Evolutionary conservation across 2,888 invertebrate genomes (phyloP).

Genomic region (Dinocampus coccinellae): DNA sequence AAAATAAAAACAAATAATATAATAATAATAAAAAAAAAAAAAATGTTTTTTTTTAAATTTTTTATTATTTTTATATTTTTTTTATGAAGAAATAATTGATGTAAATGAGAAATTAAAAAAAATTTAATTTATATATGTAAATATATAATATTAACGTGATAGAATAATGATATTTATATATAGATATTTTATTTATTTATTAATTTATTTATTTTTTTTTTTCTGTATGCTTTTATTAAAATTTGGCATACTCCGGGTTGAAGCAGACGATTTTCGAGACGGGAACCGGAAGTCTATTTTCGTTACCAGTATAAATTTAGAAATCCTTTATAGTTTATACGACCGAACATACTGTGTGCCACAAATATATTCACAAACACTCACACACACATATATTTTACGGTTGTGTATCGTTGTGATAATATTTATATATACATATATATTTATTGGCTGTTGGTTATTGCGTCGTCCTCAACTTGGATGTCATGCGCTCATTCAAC

Average conservation of each 20-base stretch:
- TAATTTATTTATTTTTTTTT: not conserved
- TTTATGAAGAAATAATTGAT: no score
- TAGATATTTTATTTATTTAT: no score
- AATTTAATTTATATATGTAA: no score
- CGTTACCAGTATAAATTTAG: slow-evolving; percentile 66
- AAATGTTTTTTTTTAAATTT: no score
- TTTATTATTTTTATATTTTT: no score
- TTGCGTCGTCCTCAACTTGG: slow-evolving; percentile 20
- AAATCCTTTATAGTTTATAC: slow-evolving; percentile 67
- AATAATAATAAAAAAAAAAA: no score
- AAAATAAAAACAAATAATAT: no score
- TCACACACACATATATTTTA: not conserved
- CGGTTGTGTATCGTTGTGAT: not conserved
- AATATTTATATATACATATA: slow-evolving; percentile 1
- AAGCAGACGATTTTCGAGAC: slow-evolving; percentile 66
- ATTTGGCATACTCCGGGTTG: slow-evolving; percentile 60
- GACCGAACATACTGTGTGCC: slow-evolving; percentile 34
- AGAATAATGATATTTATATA: no score
- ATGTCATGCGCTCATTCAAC: slow-evolving; percentile 31
- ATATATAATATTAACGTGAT: no score
- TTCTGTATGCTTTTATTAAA: slow-evolving; percentile 35
- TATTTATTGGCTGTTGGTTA: slow-evolving; percentile 24
- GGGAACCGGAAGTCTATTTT: slow-evolving; percentile 70
- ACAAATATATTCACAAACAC: slow-evolving; percentile 26
- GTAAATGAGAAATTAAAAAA: no score